Evolutionary conservation across 2,797 vertebrate genomes (phyloP).

Genomic region (Pempheris klunzingeri): DNA sequence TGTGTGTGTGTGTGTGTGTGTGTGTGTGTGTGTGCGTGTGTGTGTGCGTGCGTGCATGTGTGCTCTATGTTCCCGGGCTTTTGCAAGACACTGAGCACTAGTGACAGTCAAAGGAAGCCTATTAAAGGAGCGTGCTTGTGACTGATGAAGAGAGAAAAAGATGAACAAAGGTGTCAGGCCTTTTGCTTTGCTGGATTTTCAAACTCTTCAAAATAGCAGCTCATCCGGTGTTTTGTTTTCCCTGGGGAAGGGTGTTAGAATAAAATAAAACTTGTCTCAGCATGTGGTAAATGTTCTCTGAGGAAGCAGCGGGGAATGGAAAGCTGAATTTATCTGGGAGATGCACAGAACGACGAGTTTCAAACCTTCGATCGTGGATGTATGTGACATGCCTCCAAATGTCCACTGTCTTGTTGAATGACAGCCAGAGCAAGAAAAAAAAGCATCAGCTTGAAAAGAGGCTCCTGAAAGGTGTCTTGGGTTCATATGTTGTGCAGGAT

Average conservation of each 20-base stretch:
- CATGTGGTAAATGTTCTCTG: slow-evolving; percentile 77
- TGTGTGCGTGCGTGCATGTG: slow-evolving; percentile 1
- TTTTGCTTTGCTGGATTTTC: slow-evolving; percentile 66
- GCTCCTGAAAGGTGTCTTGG: slow-evolving; percentile 26
- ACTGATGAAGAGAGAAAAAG: slow-evolving; percentile 66
- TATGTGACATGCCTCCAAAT: slow-evolving; percentile 55
- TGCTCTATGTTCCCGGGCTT: slow-evolving; percentile 29
- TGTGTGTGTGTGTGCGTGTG: slow-evolving; percentile 6
- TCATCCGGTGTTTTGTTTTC: slow-evolving; percentile 75
- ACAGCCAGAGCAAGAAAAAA: slow-evolving; percentile 8
- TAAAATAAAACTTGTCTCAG: slow-evolving; percentile 80
- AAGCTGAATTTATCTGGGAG: slow-evolving; percentile 51
- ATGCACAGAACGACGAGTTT: slow-evolving; percentile 35
- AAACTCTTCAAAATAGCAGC: slow-evolving; percentile 72
- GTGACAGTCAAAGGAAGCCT: slow-evolving; percentile 72
- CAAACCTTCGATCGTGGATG: slow-evolving; percentile 34
- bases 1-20: no score
- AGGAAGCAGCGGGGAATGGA: slow-evolving; percentile 54
- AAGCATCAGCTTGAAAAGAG: slow-evolving; percentile 6
- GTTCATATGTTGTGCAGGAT: slow-evolving; percentile 32
- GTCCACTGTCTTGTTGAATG: slow-evolving; percentile 45
- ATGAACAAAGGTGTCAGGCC: slow-evolving; percentile 73
- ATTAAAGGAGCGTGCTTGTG: slow-evolving; percentile 61
- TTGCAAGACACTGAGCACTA: slow-evolving; percentile 52
- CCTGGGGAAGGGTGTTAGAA: slow-evolving; percentile 63